Percentiles rank a stretch among this genome's conserved stretches.
phyloP scores from a whole-genome alignment of 1,140 invertebrate species.

The Heliconius himera region DNA sequence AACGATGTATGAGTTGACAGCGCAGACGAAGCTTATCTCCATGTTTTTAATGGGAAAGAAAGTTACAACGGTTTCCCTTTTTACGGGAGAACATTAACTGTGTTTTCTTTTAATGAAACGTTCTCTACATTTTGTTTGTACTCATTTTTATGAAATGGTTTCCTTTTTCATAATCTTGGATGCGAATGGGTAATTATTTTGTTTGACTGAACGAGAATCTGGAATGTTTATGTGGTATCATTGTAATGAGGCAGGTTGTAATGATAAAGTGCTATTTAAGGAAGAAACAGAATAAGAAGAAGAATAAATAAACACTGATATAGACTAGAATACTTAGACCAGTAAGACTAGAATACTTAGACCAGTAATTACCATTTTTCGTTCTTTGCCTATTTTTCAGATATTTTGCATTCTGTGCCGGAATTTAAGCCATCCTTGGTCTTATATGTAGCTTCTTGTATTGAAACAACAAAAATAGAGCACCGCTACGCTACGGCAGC shows the following conservation, averaged over 20 bases:
- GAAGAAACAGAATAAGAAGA: no score
- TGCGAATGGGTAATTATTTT: conserved; percentile 30
- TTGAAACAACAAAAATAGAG: no score
- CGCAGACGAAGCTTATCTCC: conserved; percentile 67
- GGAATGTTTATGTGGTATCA: background rate
- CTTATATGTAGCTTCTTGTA: no score
- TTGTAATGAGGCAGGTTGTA: background rate
- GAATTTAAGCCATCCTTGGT: no score
- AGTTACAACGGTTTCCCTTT: conserved; percentile 63
- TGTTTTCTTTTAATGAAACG: conserved; percentile 70
- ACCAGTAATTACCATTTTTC: no score
- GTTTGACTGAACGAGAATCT: conserved; percentile 16
- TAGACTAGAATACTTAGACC: no score
- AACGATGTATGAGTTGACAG: conserved; percentile 78
- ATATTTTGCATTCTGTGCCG: no score
- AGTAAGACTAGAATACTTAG: no score
- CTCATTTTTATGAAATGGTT: conserved; percentile 41
- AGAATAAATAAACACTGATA: no score
- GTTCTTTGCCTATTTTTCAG: no score
- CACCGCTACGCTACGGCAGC: no score
- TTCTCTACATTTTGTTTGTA: conserved; percentile 49
- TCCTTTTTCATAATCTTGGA: conserved; percentile 32
- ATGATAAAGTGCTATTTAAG: background rate
- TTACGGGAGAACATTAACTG: conserved; percentile 61
- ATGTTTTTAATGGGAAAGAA: conserved; percentile 67